These are phyloP conservation scores for Lithobates sylvaticus DNA, from an alignment of 2,797 vertebrate genomes.

Conservation along the genomic window DNA sequence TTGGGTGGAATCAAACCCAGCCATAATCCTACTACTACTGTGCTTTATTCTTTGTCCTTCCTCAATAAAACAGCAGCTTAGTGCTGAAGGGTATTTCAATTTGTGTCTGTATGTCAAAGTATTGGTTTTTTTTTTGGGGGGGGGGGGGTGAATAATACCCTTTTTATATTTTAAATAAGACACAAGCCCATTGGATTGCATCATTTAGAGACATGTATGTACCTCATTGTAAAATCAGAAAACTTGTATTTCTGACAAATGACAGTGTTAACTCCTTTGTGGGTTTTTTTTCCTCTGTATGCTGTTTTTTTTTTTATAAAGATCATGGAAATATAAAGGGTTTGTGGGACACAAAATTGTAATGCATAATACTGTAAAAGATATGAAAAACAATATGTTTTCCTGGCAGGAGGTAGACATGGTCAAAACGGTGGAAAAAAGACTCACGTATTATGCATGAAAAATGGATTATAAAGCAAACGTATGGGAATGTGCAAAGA, in stretches of 20 bases:
- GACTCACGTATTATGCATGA: neutral
- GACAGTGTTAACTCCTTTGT: neutral
- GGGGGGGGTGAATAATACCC: no score
- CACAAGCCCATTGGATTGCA: no score
- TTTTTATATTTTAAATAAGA: no score
- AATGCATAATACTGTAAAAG: neutral
- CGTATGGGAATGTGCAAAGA: neutral
- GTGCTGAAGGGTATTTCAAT: no score
- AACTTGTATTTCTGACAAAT: neutral
- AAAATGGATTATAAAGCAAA: neutral
- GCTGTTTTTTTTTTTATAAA: neutral
- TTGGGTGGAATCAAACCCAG: no score
- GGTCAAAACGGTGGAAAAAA: neutral
- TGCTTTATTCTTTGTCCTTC: no score
- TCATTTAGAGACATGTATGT: no score
- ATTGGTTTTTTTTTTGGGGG: no score
- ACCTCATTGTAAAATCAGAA: no score
- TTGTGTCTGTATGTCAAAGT: no score
- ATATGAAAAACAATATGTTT: neutral
- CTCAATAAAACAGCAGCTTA: no score
- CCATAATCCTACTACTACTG: no score
- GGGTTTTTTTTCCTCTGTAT: neutral
- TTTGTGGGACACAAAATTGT: neutral
- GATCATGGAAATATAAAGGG: neutral
- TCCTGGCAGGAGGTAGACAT: neutral